A percentile compares a stretch with the other conserved stretches of the same genome.
phyloP scores from a whole-genome alignment of 2,113 vertebrate species.

The Anhinga rufa region DNA sequence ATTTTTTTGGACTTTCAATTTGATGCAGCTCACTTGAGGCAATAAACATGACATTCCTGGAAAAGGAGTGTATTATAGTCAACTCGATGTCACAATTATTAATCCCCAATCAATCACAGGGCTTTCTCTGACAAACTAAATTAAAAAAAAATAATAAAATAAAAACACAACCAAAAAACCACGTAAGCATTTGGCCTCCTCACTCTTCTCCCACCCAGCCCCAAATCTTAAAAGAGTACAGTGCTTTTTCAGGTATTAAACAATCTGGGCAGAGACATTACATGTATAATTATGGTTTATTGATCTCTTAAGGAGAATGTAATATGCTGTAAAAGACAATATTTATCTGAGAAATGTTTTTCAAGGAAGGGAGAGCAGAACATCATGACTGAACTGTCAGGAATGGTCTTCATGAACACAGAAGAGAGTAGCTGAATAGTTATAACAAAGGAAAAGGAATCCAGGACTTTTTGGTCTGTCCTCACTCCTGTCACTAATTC shows the following conservation, averaged over 20 bases:
- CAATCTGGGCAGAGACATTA: neutral
- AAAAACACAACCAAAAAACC: neutral
- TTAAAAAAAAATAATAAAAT: neutral
- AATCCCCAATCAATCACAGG: conserved; percentile 44
- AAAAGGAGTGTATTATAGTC: conserved; percentile 43
- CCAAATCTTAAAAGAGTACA: neutral
- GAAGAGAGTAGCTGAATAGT: neutral
- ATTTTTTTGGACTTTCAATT: conserved; percentile 51
- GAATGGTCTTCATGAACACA: neutral
- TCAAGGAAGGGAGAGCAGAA: neutral
- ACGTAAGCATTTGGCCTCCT: neutral
- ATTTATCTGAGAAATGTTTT: neutral
- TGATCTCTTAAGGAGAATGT: neutral
- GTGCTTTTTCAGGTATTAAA: neutral
- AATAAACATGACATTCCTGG: conserved; percentile 47
- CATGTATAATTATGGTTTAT: neutral
- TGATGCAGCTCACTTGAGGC: conserved; percentile 47
- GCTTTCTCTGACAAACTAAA: conserved; percentile 20
- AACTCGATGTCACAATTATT: conserved; percentile 38
- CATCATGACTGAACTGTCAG: neutral
- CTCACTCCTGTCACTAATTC: neutral
- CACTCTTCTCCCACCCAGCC: neutral
- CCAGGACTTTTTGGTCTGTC: neutral
- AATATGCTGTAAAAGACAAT: neutral
- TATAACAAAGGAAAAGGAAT: neutral